Percentiles rank a stretch among this genome's conserved stretches.
Conservation (phyloP, 2,888 invertebrate species). For the Sepioteuthis lessoniana region DNA sequence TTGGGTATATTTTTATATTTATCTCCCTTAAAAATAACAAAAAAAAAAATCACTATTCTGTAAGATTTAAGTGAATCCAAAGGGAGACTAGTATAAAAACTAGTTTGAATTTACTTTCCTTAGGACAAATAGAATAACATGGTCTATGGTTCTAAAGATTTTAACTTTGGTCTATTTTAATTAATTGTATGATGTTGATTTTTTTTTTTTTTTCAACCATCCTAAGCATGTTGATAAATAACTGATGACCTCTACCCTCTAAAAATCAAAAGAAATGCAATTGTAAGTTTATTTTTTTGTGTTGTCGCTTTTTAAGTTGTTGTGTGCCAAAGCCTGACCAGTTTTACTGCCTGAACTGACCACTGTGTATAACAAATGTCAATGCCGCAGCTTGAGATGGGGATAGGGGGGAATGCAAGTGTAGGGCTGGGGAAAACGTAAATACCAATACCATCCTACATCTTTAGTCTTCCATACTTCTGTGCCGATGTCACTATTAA, state of each 20-base stretch:
- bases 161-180: too few relatives aligned
- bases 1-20: background rate
- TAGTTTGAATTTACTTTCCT: too few relatives aligned
- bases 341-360: slow-evolving; percentile 33
- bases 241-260: background rate
- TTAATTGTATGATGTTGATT: too few relatives aligned
- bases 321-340: slow-evolving; percentile 33
- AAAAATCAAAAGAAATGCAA: background rate
- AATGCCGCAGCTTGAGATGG: slow-evolving; percentile 1
- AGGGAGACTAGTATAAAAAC: background rate
- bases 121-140: too few relatives aligned
- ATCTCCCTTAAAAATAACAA: background rate
- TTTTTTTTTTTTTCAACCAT: background rate
- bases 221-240: background rate
- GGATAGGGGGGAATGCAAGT: background rate
- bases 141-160: too few relatives aligned
- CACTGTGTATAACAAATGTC: slow-evolving; percentile 23
- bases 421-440: background rate
- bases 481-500: slow-evolving; percentile 33
- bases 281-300: background rate
- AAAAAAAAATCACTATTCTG: background rate
- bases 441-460: background rate
- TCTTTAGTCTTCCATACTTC: slow-evolving; percentile 33
- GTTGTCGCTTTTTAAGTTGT: slow-evolving; percentile 8
- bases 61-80: background rate